A percentile compares a stretch with the other conserved stretches of the same genome.
phyloP scores from a whole-genome alignment of 2,113 vertebrate genomes.

The Chelonoidis abingdonii region DNA sequence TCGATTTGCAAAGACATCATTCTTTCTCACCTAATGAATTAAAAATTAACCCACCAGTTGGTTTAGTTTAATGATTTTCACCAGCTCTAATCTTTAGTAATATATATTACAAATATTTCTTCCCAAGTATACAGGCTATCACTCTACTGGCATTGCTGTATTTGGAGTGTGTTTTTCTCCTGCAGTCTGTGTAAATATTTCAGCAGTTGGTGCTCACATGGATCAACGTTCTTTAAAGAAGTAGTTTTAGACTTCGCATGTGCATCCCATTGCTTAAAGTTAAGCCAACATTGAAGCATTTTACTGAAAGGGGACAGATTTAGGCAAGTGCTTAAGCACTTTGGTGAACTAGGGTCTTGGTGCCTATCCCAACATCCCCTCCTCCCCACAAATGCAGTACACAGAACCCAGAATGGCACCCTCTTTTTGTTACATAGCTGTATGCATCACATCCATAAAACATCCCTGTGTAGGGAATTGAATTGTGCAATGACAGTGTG shows the following conservation, averaged over 20 bases:
- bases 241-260: accelerated
- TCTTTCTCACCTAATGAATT: accelerated
- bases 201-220: not conserved
- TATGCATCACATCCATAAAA: not conserved
- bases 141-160: accelerated
- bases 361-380: not conserved
- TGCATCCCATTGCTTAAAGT: not conserved
- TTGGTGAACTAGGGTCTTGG: accelerated
- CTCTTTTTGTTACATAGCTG: not conserved
- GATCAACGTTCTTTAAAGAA: not conserved
- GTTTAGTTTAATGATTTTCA: not conserved
- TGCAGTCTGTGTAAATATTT: not conserved
- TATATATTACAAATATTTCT: accelerated
- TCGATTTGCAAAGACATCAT: not conserved
- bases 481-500: not conserved
- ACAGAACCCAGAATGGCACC: not conserved
- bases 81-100: accelerated
- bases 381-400: not conserved
- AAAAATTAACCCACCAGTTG: not conserved
- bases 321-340: accelerated
- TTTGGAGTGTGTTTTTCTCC: not conserved
- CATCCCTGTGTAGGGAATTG: not conserved
- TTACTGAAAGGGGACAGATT: not conserved
- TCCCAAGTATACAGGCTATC: not conserved
- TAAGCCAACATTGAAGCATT: not conserved